Evolutionary conservation across 2,888 invertebrate genomes (phyloP).

Genomic region (Dasysyrphus tricinctus): DNA sequence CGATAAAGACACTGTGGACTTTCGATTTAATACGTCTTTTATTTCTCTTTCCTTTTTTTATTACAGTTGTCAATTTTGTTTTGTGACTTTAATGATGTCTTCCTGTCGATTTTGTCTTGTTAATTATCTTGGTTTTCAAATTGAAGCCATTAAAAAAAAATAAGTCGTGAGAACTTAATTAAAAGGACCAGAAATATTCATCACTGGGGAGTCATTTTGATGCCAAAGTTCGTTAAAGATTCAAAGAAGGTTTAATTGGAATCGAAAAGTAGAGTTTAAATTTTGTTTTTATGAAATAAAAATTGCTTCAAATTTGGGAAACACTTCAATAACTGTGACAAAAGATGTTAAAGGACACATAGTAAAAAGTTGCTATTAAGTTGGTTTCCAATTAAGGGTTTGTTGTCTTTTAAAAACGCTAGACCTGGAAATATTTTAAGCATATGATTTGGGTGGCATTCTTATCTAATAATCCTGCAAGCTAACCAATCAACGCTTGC

Average conservation of each 20-base stretch:
- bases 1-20: not conserved
- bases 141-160: not conserved
- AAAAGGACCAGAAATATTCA: not conserved
- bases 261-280: too few relatives aligned
- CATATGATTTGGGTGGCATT: too few relatives aligned
- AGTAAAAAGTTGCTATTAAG: too few relatives aligned
- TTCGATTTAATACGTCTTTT: not conserved
- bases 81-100: conserved; percentile 21
- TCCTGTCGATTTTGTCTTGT: conserved; percentile 22
- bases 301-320: too few relatives aligned
- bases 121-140: conserved; percentile 2
- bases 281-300: too few relatives aligned
- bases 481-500: too few relatives aligned
- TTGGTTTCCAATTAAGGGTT: too few relatives aligned
- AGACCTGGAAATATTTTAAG: too few relatives aligned
- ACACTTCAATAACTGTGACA: too few relatives aligned
- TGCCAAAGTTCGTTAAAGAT: not conserved
- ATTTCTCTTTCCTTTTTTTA: not conserved
- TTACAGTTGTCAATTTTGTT: not conserved
- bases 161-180: conserved; percentile 9
- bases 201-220: not conserved
- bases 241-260: not conserved
- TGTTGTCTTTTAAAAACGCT: too few relatives aligned
- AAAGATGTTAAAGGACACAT: too few relatives aligned
- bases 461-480: too few relatives aligned